Conservation (phyloP, 2,888 invertebrate genomes). For the Drosophila barbarae region DNA sequence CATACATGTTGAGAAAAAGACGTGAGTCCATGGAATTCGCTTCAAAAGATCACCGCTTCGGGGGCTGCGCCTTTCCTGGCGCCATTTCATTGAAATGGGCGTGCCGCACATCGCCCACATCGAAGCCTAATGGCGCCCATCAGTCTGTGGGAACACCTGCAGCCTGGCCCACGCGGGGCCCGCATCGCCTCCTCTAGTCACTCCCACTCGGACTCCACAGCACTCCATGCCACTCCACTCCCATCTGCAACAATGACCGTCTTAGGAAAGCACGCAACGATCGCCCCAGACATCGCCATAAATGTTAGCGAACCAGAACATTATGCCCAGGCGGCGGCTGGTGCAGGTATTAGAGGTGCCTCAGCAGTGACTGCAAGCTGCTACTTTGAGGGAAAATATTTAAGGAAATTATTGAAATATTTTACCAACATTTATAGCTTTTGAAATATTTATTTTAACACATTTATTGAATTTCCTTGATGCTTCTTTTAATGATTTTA, state of each 20-base stretch:
- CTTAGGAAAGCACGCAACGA: constrained; percentile 23
- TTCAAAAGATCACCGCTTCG: constrained; percentile 48
- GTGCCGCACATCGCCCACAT: constrained; percentile 39
- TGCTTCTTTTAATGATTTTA: not conserved
- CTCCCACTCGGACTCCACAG: constrained; percentile 20
- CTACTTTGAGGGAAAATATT: not conserved
- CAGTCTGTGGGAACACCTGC: constrained; percentile 70
- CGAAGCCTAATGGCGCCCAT: constrained; percentile 62
- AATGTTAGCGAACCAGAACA: constrained; percentile 39
- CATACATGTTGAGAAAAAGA: constrained; percentile 53
- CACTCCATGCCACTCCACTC: constrained; percentile 4
- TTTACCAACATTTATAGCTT: not conserved
- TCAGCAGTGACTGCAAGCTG: not conserved
- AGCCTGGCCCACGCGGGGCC: constrained; percentile 52
- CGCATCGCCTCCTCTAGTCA: constrained; percentile 12
- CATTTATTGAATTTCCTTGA: not conserved
- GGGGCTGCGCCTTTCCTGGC: constrained; percentile 47
- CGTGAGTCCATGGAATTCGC: constrained; percentile 54
- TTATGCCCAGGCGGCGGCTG: constrained; percentile 22
- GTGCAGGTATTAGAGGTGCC: constrained; percentile 12
- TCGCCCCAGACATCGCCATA: constrained; percentile 45
- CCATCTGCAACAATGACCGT: constrained; percentile 5
- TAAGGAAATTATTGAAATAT: not conserved
- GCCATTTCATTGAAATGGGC: constrained; percentile 40
- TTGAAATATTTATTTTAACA: not conserved